Conservation (phyloP, 2,797 vertebrate genomes). For the Tenualosa ilisha region DNA sequence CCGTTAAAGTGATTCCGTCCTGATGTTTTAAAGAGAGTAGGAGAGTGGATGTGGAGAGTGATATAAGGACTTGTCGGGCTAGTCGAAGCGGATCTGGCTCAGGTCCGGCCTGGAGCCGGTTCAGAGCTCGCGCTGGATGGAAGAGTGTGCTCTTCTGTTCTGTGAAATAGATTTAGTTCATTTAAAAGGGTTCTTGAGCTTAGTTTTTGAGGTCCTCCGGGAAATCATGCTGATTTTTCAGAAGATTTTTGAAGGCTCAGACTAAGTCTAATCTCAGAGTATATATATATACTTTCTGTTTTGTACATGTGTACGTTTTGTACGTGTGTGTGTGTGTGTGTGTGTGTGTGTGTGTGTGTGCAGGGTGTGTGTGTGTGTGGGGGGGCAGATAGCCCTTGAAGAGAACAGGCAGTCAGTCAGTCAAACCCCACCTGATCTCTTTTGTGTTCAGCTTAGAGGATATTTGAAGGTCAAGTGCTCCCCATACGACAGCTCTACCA, state of each 20-base stretch:
- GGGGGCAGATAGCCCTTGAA: neutral
- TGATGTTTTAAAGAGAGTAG: neutral
- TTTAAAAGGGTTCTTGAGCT: conserved; percentile 29
- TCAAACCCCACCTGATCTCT: conserved; percentile 55
- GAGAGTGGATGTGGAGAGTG: neutral
- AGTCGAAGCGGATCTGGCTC: neutral
- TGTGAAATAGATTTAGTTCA: conserved; percentile 45
- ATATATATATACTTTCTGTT: neutral
- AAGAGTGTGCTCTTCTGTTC: conserved; percentile 5
- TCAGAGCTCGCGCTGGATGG: neutral
- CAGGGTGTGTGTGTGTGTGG: neutral
- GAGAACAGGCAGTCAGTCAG: conserved; percentile 39
- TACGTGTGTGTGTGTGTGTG: neutral
- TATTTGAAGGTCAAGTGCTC: conserved; percentile 72
- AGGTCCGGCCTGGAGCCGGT: neutral
- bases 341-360: neutral
- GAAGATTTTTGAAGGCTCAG: conserved; percentile 19
- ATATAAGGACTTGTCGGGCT: neutral
- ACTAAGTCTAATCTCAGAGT: neutral
- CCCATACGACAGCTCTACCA: conserved; percentile 48
- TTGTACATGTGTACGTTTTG: neutral
- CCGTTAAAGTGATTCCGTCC: neutral
- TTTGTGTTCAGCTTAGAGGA: conserved; percentile 69
- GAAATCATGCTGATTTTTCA: conserved; percentile 24
- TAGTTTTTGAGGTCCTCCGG: conserved; percentile 26